Conservation (phyloP, 1,140 invertebrate species). For the Metopolophium dirhodum region DNA sequence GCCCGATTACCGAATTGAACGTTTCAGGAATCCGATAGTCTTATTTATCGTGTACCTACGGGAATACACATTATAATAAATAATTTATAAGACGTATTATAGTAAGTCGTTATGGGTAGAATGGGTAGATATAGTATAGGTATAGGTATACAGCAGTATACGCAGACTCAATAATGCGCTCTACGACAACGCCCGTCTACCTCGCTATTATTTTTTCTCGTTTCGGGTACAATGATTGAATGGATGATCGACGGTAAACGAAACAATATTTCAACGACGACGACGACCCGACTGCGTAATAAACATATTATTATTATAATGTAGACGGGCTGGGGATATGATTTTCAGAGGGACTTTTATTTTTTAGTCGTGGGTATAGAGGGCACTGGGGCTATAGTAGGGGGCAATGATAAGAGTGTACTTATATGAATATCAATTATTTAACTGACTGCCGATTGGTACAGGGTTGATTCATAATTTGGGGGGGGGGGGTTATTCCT, state of each 20-base stretch:
- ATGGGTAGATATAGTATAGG: background rate
- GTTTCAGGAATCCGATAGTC: background rate
- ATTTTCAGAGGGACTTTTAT: background rate
- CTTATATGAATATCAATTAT: background rate
- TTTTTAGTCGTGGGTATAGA: background rate
- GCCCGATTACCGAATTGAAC: background rate
- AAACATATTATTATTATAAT: background rate
- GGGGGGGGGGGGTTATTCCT: no score
- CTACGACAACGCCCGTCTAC: background rate
- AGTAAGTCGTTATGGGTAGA: background rate
- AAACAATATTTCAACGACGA: background rate
- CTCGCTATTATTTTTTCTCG: background rate
- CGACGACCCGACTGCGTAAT: background rate
- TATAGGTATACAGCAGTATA: background rate
- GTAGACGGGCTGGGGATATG: no score
- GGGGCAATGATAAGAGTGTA: no score
- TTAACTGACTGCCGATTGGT: background rate
- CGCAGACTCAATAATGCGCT: background rate
- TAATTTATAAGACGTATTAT: conserved; percentile 11
- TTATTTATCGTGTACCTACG: background rate
- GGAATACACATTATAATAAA: background rate
- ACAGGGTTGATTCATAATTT: background rate
- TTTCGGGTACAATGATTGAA: background rate
- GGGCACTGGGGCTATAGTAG: no score
- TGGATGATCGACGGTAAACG: background rate